Percentiles rank a stretch among this genome's conserved stretches.
Conservation (phyloP, 2,888 invertebrate species). For the Drosophila lutescens region DNA sequence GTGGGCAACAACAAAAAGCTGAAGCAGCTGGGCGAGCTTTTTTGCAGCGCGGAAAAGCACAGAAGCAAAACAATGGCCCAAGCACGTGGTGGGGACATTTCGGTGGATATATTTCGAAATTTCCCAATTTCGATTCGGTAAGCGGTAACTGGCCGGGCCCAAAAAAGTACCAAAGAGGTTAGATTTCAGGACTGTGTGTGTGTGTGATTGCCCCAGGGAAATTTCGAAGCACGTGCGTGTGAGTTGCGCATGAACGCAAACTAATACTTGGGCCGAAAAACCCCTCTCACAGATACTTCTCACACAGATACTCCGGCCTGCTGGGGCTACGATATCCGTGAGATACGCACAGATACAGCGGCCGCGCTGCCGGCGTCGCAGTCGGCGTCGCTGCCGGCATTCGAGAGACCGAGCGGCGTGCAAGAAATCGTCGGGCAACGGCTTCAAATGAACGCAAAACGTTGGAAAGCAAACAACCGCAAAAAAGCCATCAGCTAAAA, state of each 20-base stretch:
- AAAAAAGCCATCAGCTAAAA: slow-evolving; percentile 74
- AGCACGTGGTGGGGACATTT: slow-evolving; percentile 71
- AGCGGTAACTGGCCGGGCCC: slow-evolving; percentile 28
- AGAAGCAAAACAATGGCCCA: slow-evolving; percentile 38
- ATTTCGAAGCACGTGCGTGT: slow-evolving; percentile 37
- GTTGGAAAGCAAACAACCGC: slow-evolving; percentile 85
- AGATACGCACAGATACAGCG: slow-evolving; percentile 76
- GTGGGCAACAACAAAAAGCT: slow-evolving; percentile 25
- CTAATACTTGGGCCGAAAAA: slow-evolving; percentile 6
- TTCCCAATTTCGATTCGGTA: slow-evolving; percentile 31
- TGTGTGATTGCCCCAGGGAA: slow-evolving; percentile 20
- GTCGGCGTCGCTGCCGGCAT: slow-evolving; percentile 41
- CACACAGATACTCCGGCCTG: slow-evolving; percentile 69
- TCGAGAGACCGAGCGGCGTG: slow-evolving; percentile 64
- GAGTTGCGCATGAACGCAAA: slow-evolving; percentile 47
- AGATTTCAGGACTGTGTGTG: slow-evolving; percentile 2
- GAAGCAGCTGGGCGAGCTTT: slow-evolving; percentile 40
- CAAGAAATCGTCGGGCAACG: slow-evolving; percentile 80
- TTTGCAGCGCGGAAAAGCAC: slow-evolving; percentile 47
- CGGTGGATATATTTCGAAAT: slow-evolving; percentile 24
- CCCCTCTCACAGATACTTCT: slow-evolving; percentile 64
- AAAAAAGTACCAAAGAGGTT: slow-evolving; percentile 38
- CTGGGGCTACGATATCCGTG: slow-evolving; percentile 68
- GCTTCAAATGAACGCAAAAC: slow-evolving; percentile 85
- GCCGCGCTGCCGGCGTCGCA: slow-evolving; percentile 46